Base-by-base conservation (phyloP, 1,140 invertebrate species). In the Spodoptera litura region DNA sequence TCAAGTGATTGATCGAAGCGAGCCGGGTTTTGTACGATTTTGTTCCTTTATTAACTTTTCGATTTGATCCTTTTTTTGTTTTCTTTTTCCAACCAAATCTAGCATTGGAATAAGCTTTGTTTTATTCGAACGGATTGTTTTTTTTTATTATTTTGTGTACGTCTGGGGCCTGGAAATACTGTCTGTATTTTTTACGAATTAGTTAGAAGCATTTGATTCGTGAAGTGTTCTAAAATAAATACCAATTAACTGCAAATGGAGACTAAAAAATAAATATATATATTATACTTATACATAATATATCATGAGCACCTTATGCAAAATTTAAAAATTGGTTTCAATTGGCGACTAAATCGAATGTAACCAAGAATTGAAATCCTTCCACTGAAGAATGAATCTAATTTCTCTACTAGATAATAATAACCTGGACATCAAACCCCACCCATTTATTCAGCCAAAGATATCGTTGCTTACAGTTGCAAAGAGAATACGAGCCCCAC, bases 31-130 rank as follows among this genome's bases (percentile, higher is more conserved):
- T 74, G 72, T 74, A 27, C 56, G 56, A 44, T 49, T 61, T n/a
- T 38, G 38, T 62, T 61, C 56, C n/a, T 61, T 59, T 74, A 74
- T 74, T 74, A 72, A 72, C 70, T 72, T 72, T 44, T 59, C 55
- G 55, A 13, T 44, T 72, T 25, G 15, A 56, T 49, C 27, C 70
- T 38, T 58, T 31, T 27, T 27, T 58, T 35, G 52, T 72, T 56
- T 35, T 35, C 58, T 38, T 72, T 58, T 38, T 20, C 15, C 53
- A 20, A 72, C 38, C 70, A 20, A 58, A 58, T 72, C 15, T 72
- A 35, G 27, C 38, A 44, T 44, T 49, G 44, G 38, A 15, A 49
- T 49, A 10, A 66, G 38, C 62, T 66, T 66, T 66, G 62, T 66
- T 66, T 66, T 66, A 66, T 66, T 66, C 20, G 38, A 49, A 25